Evolutionary conservation across 1,140 invertebrate species (phyloP).

Genomic region (Philopotamus ludificatus): DNA sequence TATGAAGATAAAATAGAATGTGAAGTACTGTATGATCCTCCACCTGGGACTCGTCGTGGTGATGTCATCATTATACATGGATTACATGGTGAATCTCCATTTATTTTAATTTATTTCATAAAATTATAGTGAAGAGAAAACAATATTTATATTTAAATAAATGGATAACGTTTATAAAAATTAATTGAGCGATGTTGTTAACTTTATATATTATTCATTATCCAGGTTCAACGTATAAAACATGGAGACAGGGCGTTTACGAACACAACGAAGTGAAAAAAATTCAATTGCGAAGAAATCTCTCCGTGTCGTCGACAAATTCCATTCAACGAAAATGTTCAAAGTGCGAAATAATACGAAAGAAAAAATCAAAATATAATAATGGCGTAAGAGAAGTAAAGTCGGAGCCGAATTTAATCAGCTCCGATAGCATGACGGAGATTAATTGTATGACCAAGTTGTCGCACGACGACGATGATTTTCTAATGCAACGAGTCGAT

Average conservation of each 20-base stretch:
- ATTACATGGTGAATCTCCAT: constrained; percentile 46
- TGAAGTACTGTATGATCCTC: constrained; percentile 47
- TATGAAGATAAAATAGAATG: constrained; percentile 40
- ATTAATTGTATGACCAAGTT: too few species aligned
- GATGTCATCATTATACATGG: constrained; percentile 54
- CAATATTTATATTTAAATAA: constrained; percentile 9
- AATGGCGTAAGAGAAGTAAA: too few species aligned
- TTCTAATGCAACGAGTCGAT: neutral
- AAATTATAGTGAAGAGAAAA: constrained; percentile 6
- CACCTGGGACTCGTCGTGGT: constrained; percentile 31
- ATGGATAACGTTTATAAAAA: neutral
- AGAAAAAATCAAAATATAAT: neutral
- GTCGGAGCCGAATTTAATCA: too few species aligned
- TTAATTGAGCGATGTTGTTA: constrained; percentile 4
- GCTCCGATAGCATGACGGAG: too few species aligned
- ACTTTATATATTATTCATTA: constrained; percentile 24
- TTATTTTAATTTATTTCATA: neutral
- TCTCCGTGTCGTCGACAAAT: neutral
- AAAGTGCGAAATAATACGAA: constrained; percentile 10
- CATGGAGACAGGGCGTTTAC: constrained; percentile 55
- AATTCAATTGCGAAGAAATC: constrained; percentile 43
- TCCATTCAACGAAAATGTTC: neutral
- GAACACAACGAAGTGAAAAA: constrained; percentile 43
- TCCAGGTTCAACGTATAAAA: constrained; percentile 53
- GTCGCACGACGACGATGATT: neutral